Evolutionary conservation across 2,888 invertebrate genomes (phyloP), one percentile per base, ranked within the genome.

Genomic region (Ornithoptera alexandrae): DNA sequence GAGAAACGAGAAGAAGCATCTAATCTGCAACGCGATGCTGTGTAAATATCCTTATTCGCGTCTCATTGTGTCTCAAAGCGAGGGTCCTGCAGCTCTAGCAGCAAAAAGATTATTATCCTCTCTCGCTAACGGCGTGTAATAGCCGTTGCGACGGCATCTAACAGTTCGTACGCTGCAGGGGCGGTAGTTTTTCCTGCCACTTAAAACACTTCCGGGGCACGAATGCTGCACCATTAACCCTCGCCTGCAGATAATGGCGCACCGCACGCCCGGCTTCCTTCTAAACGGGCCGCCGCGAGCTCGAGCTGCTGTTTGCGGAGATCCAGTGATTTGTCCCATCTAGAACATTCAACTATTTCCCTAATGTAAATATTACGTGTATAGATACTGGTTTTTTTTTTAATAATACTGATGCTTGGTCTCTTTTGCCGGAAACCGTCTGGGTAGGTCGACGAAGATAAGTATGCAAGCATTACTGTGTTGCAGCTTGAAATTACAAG

Each of bases 151-250:
- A 24, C 12, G 22, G 12, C 58, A 2, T 58, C 20, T 58, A 39
- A 39, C 58, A 58, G 12, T n/a, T 22, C 20, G 46, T 60, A 53
- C n/a, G 36, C 39, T 39, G 24, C 22, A 7, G 15, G 39, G 30
- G 50, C 57, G 24, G 24, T 62, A 61, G 57, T 57, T 62, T 56
- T 65, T 65, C 65, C 57, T n/a, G 59, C 57, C 69, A 65, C 65
- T 65, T 62, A 69, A 65, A 56, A 69, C 57, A 66, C 71, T 71
- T 71, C 71, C 36, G 70, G 66, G 62, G 24, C 69, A 67, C 77
- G 58, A 78, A 81, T 79, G 78, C 78, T 82, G 80, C 79, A 78
- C 85, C 86, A 86, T 87, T 87, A 86, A 82, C 69, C 81, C 84
- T 75, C 75, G 83, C 79, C 81, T 83, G 83, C 76, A 83, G 83